Percentiles rank a stretch among this genome's conserved stretches.
Evolutionary conservation across 1,140 invertebrate species (phyloP).

Genomic region (Caerostris extrusa): DNA sequence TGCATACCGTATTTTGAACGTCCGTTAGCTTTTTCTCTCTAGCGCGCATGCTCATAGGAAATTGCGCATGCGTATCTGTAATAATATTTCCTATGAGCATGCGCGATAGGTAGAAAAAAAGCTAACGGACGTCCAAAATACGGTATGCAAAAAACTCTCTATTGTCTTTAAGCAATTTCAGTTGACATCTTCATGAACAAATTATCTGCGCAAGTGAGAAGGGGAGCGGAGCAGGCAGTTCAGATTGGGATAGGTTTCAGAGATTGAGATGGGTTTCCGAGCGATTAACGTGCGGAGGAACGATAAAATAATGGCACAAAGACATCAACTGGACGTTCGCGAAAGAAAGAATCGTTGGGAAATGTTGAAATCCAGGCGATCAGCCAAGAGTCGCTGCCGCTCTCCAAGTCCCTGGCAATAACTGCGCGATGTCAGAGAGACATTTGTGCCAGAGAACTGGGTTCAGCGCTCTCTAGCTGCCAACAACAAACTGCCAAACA

Average conservation of each 20-base stretch:
- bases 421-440: neutral
- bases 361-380: neutral
- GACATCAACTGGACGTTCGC: neutral
- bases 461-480: neutral
- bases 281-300: neutral
- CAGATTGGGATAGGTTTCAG: too few species aligned
- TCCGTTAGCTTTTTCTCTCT: too few species aligned
- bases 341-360: neutral
- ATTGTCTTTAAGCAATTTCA: neutral
- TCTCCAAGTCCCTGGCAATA: neutral
- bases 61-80: too few species aligned
- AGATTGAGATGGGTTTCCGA: neutral
- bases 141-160: too few species aligned
- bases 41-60: too few species aligned
- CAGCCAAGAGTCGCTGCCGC: neutral
- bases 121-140: too few species aligned
- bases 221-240: neutral
- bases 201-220: neutral
- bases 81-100: too few species aligned
- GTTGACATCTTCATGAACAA: neutral
- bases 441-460: neutral
- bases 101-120: too few species aligned
- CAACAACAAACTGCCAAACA: neutral
- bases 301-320: neutral
- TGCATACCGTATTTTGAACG: too few species aligned